Percentiles rank a stretch among this genome's conserved stretches.
Conservation (phyloP, 2,113 vertebrate genomes). For the Paracanthobrama guichenoti region DNA sequence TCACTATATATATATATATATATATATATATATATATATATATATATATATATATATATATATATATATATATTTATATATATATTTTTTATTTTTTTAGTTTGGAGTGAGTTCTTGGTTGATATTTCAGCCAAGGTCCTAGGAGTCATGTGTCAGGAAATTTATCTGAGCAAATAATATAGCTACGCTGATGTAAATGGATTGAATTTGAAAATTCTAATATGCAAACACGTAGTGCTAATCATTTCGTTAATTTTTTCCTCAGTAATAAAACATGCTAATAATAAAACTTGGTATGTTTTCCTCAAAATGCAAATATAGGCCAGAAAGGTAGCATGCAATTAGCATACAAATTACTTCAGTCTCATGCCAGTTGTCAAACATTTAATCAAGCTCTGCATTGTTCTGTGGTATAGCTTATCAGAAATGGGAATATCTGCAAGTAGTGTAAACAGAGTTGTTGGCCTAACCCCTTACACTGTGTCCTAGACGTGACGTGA, state of each 20-base stretch:
- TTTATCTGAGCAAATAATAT: slow-evolving; percentile 3
- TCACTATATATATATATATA: slow-evolving; percentile 54
- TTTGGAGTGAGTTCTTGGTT: slow-evolving; percentile 21
- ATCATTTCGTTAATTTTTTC: not conserved
- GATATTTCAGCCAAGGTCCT: slow-evolving; percentile 22
- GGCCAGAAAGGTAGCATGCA: not conserved
- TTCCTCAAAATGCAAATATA: not conserved
- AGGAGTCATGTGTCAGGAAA: not conserved
- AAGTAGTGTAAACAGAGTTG: slow-evolving; percentile 41
- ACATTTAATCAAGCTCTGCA: slow-evolving; percentile 56
- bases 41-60: no score
- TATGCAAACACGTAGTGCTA: not conserved
- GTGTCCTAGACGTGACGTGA: not conserved
- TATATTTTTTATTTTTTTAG: slow-evolving; percentile 47
- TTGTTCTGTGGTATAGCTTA: slow-evolving; percentile 40
- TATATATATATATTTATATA: no score
- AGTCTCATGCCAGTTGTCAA: slow-evolving; percentile 64
- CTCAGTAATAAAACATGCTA: not conserved
- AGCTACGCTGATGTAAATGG: not conserved
- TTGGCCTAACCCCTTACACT: slow-evolving; percentile 17
- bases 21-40: no score
- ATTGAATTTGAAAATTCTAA: not conserved
- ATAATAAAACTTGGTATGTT: not conserved
- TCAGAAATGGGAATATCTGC: slow-evolving; percentile 61
- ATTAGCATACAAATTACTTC: slow-evolving; percentile 63